phyloP scores from a whole-genome alignment of 2,888 invertebrate genomes.

The Drosophila koepferae region DNA sequence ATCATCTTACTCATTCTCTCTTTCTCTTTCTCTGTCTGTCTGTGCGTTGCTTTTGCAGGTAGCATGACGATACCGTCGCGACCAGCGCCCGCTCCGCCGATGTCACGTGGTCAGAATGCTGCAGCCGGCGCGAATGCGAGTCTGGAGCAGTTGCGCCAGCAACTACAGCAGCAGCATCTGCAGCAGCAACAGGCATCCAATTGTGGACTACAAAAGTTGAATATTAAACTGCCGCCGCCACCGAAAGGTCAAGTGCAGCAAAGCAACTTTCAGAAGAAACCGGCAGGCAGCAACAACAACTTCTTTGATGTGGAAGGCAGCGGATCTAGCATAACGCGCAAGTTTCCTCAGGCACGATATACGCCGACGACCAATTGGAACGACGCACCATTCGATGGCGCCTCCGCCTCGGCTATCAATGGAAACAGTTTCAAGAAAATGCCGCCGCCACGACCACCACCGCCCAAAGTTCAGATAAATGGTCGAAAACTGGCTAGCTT shows the following conservation, averaged over 20 bases:
- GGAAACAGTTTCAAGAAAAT: conserved; percentile 75
- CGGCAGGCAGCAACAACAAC: conserved; percentile 45
- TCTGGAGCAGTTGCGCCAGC: conserved; percentile 81
- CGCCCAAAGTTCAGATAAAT: conserved; percentile 79
- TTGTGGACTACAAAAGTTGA: conserved; percentile 78
- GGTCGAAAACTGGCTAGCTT: conserved; percentile 65
- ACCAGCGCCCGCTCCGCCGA: conserved; percentile 85
- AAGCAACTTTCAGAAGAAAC: conserved; percentile 30
- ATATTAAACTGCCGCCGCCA: conserved; percentile 84
- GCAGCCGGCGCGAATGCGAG: conserved; percentile 83
- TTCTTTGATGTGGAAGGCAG: conserved; percentile 45
- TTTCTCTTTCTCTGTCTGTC: background rate
- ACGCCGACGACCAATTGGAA: conserved; percentile 84
- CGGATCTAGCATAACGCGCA: conserved; percentile 79
- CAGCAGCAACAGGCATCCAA: conserved; percentile 74
- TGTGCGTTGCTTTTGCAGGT: conserved; percentile 29
- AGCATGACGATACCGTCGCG: conserved; percentile 85
- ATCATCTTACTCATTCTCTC: background rate
- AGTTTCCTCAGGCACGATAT: conserved; percentile 83
- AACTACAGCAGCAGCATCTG: conserved; percentile 76
- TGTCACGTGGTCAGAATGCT: conserved; percentile 73
- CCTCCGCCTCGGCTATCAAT: conserved; percentile 12
- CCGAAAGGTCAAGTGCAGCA: conserved; percentile 73
- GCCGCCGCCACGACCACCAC: conserved; percentile 85
- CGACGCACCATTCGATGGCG: conserved; percentile 79